A percentile compares a stretch with the other conserved stretches of the same genome.
Conservation (phyloP, 2,113 vertebrate genomes). For the Actinemys pallida region DNA sequence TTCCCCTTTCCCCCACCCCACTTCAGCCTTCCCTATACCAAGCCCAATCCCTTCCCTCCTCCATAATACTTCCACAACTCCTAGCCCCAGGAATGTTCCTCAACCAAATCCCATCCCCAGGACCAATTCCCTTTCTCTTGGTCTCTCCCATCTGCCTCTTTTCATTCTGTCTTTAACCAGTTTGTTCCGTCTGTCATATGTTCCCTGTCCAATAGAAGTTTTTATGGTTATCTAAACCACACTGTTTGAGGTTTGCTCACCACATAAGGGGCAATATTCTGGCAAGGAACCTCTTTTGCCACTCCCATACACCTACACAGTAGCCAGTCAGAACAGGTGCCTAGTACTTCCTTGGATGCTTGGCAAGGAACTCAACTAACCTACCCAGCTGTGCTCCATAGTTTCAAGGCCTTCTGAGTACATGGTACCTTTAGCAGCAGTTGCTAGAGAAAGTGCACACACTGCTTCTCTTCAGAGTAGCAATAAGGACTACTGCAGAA, state of each 20-base stretch:
- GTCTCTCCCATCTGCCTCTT: background rate
- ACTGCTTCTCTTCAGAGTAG: background rate
- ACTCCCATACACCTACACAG: background rate
- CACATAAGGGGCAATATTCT: background rate
- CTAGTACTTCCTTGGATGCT: accelerated
- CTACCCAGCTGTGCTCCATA: accelerated
- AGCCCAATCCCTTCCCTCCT: background rate
- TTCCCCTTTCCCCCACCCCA: accelerated
- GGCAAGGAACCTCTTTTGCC: background rate
- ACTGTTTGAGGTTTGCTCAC: background rate
- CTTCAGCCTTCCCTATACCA: background rate
- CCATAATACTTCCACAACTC: background rate
- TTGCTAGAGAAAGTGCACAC: no score
- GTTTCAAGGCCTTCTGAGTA: background rate
- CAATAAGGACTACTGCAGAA: background rate
- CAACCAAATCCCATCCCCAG: background rate
- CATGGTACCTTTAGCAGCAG: background rate
- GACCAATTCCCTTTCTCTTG: background rate
- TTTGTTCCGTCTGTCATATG: background rate
- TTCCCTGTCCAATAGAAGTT: background rate
- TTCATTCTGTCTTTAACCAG: background rate
- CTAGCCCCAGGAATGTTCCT: background rate
- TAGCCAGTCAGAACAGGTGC: background rate
- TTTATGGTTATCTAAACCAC: background rate
- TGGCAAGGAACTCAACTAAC: background rate